These are phyloP conservation scores for Condylura cristata DNA, from an alignment of 2,113 vertebrate genomes.

Conservation along the genomic window DNA sequence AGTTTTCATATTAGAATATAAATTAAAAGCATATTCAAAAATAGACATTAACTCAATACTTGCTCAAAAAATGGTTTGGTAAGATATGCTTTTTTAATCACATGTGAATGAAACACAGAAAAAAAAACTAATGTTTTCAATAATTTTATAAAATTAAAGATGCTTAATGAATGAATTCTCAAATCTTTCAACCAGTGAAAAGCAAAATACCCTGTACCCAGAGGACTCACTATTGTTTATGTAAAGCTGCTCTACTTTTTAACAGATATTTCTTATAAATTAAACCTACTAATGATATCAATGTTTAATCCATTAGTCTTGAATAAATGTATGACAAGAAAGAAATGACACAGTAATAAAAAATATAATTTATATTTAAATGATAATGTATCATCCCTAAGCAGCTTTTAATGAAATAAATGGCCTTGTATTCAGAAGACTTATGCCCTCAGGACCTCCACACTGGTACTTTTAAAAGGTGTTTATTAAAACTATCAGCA, in stretches of 20 bases:
- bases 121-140: not conserved
- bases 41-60: not conserved
- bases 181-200: not conserved
- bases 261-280: not conserved
- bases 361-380: not conserved
- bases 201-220: not conserved
- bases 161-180: not conserved
- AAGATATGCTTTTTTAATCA: not conserved
- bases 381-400: not conserved
- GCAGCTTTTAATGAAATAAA: conserved; percentile 41
- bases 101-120: not conserved
- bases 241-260: not conserved
- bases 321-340: not conserved
- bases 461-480: conserved; percentile 30
- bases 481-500: conserved; percentile 20
- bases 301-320: not conserved
- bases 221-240: not conserved
- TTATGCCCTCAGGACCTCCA: not conserved
- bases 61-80: not conserved
- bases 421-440: not conserved
- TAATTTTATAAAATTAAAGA: not conserved
- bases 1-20: conserved; percentile 15
- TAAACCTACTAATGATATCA: not conserved
- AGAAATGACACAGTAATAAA: not conserved
- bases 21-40: not conserved